phyloP scores from a whole-genome alignment of 35 echinoderm and acorn worm species.

The Heliocidaris erythrogramma region DNA sequence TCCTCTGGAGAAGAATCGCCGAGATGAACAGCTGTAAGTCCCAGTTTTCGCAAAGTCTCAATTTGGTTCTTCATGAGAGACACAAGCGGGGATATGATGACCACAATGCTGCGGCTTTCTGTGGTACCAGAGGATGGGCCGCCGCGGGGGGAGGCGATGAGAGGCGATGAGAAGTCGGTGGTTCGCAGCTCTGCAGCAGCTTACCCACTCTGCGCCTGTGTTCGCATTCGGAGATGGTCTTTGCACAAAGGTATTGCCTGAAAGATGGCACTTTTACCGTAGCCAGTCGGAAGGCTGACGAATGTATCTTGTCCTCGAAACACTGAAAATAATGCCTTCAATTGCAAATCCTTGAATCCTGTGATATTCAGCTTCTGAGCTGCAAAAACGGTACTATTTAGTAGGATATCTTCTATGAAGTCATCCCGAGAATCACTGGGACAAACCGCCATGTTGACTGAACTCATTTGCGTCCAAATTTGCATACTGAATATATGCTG shows the following conservation, averaged over 20 bases:
- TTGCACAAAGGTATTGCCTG: conserved; percentile 23
- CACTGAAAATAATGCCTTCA: neutral
- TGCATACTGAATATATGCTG: neutral
- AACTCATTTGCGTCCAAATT: neutral
- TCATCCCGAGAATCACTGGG: neutral
- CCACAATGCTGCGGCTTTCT: neutral
- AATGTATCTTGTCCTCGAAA: neutral
- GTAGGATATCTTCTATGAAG: neutral
- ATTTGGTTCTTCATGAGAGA: conserved; percentile 48
- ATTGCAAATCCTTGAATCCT: conserved; percentile 31
- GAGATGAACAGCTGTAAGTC: conserved; percentile 15
- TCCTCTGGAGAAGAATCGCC: conserved; percentile 1
- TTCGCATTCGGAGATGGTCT: neutral
- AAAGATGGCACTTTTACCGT: conserved; percentile 28
- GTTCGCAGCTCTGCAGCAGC: neutral
- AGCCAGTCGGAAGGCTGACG: conserved; percentile 22
- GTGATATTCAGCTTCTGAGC: neutral
- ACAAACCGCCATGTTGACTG: neutral
- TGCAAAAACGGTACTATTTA: neutral
- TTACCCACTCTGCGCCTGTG: too few species aligned
- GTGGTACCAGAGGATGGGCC: neutral
- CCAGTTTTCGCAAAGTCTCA: neutral
- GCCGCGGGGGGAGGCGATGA: neutral
- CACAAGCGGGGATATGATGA: conserved; percentile 29
- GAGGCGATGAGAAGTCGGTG: neutral